Evolutionary conservation across 2,113 vertebrate genomes (phyloP).

Genomic region (Bathybates hornii): DNA sequence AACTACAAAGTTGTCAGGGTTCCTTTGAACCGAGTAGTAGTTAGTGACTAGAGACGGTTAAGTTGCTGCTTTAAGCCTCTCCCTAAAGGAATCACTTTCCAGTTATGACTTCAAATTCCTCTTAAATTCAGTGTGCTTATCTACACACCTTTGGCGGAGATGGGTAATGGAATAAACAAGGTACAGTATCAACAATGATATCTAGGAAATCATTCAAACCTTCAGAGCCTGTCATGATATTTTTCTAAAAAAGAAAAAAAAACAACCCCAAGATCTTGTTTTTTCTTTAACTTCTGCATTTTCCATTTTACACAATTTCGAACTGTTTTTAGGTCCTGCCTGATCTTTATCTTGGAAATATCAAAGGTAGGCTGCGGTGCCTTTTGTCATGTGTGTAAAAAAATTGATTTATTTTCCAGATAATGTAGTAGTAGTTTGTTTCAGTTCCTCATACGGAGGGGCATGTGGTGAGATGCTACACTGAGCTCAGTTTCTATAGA

Average conservation of each 20-base stretch:
- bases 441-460: conserved; percentile 61
- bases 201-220: background rate
- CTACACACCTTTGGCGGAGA: background rate
- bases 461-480: conserved; percentile 62
- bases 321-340: conserved; percentile 77
- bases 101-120: background rate
- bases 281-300: background rate
- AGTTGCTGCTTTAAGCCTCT: background rate
- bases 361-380: conserved; percentile 28
- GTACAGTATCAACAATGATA: background rate
- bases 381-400: background rate
- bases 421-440: conserved; percentile 36
- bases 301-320: background rate
- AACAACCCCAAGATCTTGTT: background rate
- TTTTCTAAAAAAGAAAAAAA: background rate
- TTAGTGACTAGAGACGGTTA: background rate
- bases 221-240: background rate
- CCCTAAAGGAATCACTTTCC: background rate
- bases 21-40: background rate
- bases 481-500: conserved; percentile 64
- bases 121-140: background rate
- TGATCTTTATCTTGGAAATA: conserved; percentile 73
- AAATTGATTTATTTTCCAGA: conserved; percentile 36
- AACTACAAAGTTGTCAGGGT: background rate
- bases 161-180: conserved; percentile 72